A percentile compares a stretch with the other conserved stretches of the same genome.
These are phyloP conservation scores for Casuarius casuarius DNA, from an alignment of 2,113 vertebrate species.

Conservation along the genomic window DNA sequence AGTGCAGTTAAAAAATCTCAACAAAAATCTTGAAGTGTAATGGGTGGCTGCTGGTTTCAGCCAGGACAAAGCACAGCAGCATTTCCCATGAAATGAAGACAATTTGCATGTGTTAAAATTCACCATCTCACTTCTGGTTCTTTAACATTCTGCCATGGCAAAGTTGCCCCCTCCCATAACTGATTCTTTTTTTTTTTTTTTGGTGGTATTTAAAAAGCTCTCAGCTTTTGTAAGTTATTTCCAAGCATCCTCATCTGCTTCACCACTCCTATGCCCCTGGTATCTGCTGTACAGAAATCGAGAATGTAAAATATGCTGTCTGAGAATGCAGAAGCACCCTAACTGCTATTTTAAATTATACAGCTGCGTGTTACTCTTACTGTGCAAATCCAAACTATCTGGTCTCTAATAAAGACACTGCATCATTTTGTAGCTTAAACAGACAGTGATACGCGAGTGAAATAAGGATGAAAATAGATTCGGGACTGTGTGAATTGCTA, in stretches of 20 bases:
- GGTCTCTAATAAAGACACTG: neutral
- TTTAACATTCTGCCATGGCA: neutral
- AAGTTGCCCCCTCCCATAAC: neutral
- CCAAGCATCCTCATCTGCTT: neutral
- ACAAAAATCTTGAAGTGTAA: neutral
- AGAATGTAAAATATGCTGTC: slow-evolving; percentile 18
- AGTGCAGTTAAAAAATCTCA: neutral
- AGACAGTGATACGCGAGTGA: neutral
- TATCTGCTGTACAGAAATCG: neutral
- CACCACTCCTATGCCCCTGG: neutral
- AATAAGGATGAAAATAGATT: slow-evolving; percentile 39
- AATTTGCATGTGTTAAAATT: neutral
- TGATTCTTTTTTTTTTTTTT: neutral
- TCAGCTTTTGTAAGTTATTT: neutral
- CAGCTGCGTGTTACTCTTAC: neutral
- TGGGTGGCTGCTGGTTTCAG: neutral
- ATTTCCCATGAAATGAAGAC: neutral
- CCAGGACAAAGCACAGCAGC: neutral
- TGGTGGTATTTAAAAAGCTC: neutral
- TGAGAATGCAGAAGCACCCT: slow-evolving; percentile 5
- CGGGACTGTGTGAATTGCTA: neutral
- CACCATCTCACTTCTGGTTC: neutral
- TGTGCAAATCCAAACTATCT: neutral
- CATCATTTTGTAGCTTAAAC: neutral
- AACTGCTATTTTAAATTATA: slow-evolving; percentile 33